phyloP scores from a whole-genome alignment of 1,140 invertebrate species.

The Paracyclopina nana region DNA sequence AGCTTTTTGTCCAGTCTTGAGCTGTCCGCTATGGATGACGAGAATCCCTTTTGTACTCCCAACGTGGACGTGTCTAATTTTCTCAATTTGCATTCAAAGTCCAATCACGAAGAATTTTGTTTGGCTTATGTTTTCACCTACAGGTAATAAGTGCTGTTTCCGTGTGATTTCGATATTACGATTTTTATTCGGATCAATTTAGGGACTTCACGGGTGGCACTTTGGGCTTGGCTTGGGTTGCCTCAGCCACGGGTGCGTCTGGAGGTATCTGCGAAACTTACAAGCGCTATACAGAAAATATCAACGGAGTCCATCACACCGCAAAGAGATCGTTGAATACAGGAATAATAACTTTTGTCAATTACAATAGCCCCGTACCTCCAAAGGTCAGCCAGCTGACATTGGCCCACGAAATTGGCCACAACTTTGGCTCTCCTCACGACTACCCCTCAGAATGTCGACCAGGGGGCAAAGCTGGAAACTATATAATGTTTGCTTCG shows the following conservation, averaged over 20 bases:
- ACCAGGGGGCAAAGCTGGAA: slow-evolving; percentile 59
- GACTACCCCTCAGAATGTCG: slow-evolving; percentile 81
- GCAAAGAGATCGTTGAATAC: slow-evolving; percentile 89
- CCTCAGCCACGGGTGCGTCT: slow-evolving; percentile 72
- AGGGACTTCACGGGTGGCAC: slow-evolving; percentile 84
- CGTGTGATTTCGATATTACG: not conserved
- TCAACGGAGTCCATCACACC: slow-evolving; percentile 74
- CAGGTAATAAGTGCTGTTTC: slow-evolving; percentile 27
- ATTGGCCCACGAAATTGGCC: slow-evolving; percentile 94
- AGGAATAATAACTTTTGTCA: slow-evolving; percentile 96
- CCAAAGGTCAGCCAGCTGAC: slow-evolving; percentile 93
- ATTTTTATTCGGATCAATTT: not conserved
- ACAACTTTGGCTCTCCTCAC: slow-evolving; percentile 90
- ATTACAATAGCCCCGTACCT: slow-evolving; percentile 90
- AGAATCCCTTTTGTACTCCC: slow-evolving; percentile 83
- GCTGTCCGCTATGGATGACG: slow-evolving; percentile 49
- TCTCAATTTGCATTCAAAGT: slow-evolving; percentile 86
- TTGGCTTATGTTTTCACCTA: slow-evolving; percentile 97
- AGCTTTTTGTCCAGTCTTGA: slow-evolving; percentile 74
- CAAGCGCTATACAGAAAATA: slow-evolving; percentile 87
- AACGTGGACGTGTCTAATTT: slow-evolving; percentile 99
- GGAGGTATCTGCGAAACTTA: slow-evolving; percentile 97
- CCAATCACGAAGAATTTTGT: slow-evolving; percentile 94
- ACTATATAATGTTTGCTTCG: slow-evolving; percentile 94
- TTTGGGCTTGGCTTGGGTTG: slow-evolving; percentile 93